Conservation (phyloP, 2,888 invertebrate genomes). For the Hypomecis punctinalis region DNA sequence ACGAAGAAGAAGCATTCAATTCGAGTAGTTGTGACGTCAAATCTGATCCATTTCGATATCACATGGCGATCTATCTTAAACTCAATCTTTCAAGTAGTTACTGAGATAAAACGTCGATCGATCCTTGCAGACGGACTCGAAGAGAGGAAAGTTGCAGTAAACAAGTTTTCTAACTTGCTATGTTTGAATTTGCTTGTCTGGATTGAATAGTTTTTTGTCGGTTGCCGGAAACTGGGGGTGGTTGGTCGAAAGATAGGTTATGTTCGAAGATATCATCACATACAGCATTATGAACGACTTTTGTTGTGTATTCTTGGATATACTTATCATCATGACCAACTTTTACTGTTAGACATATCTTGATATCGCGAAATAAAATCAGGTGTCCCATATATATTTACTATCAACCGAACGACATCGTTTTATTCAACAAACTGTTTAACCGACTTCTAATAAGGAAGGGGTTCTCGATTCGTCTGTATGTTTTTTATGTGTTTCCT, state of each 20-base stretch:
- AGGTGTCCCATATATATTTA: no score
- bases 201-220: slow-evolving; percentile 11
- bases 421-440: no score
- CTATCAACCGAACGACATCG: no score
- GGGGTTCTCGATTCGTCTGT: no score
- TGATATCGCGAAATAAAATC: no score
- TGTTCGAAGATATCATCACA: no score
- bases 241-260: no score
- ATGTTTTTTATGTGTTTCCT: no score
- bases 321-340: background rate
- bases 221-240: background rate
- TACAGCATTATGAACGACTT: no score
- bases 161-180: slow-evolving; percentile 56
- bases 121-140: slow-evolving; percentile 36
- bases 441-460: no score
- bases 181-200: slow-evolving; percentile 17
- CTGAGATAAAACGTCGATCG: slow-evolving; percentile 43
- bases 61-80: slow-evolving; percentile 22
- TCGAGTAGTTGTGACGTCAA: slow-evolving; percentile 3
- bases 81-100: slow-evolving; percentile 25
- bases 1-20: slow-evolving; percentile 1
- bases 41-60: slow-evolving; percentile 18
- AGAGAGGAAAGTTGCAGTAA: slow-evolving; percentile 41
- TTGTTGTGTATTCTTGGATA: no score
- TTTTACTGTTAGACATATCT: no score